phyloP scores from a whole-genome alignment of 1,140 invertebrate genomes.

The Saccostrea cuccullata region DNA sequence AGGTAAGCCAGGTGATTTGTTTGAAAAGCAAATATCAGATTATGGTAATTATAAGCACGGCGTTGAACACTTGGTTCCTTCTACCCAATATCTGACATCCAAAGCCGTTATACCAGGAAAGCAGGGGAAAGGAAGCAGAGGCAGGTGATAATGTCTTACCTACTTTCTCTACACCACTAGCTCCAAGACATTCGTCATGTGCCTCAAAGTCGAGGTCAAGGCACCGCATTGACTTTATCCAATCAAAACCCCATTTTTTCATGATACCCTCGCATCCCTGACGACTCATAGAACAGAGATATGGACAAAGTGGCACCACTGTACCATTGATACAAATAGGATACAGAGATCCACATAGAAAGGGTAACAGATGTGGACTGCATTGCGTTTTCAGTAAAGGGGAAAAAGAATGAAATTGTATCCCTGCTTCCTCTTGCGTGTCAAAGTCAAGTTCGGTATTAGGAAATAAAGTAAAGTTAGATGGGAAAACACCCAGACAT shows the following conservation, averaged over 20 bases:
- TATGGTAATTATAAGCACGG: too few species aligned
- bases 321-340: conserved; percentile 20
- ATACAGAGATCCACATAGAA: conserved; percentile 5
- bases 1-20: too few species aligned
- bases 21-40: too few species aligned
- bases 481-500: conserved; percentile 18
- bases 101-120: background rate
- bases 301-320: conserved; percentile 9
- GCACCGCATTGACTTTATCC: background rate
- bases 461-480: conserved; percentile 9
- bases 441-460: conserved; percentile 35
- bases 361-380: background rate
- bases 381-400: conserved; percentile 7
- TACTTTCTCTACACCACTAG: conserved; percentile 6
- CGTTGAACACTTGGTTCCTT: too few species aligned
- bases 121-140: background rate
- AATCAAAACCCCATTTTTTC: conserved; percentile 20
- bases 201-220: background rate
- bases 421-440: conserved; percentile 2
- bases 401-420: conserved; percentile 14
- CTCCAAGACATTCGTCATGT: conserved; percentile 32
- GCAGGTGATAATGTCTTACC: conserved; percentile 15
- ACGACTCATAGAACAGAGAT: conserved; percentile 14
- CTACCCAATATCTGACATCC: too few species aligned
- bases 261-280: conserved; percentile 4